phyloP scores from a whole-genome alignment of 2,113 vertebrate species.

The Megaleporinus macrocephalus region DNA sequence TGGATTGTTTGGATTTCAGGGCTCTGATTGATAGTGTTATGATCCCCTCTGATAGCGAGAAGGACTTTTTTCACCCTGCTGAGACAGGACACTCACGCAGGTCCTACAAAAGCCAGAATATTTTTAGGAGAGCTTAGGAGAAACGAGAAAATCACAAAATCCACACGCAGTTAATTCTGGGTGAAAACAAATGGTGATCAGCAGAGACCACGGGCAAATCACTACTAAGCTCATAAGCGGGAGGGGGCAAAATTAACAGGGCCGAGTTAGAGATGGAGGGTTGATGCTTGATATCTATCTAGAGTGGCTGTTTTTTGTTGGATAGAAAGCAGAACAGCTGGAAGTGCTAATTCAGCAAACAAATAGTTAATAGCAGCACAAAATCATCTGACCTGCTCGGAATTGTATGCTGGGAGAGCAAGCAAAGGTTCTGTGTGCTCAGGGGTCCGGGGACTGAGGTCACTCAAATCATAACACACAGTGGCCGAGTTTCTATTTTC shows the following conservation, averaged over 20 bases:
- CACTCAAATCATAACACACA: not conserved
- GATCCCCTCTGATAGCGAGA: conserved; percentile 37
- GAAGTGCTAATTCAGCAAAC: not conserved
- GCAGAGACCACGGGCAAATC: not conserved
- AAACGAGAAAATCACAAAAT: not conserved
- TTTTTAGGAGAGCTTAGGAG: not conserved
- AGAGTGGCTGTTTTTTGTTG: not conserved
- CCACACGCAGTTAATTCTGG: not conserved
- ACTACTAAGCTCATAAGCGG: not conserved
- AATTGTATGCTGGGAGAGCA: not conserved
- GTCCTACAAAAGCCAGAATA: not conserved
- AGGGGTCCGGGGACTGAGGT: not conserved
- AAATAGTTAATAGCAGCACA: not conserved
- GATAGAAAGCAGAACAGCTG: not conserved
- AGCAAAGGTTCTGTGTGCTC: not conserved
- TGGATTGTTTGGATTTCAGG: conserved; percentile 54
- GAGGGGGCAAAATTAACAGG: not conserved
- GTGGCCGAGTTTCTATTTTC: not conserved
- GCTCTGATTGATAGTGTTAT: conserved; percentile 57
- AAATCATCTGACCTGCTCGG: not conserved
- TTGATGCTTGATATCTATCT: no score
- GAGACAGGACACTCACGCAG: not conserved
- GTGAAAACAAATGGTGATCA: not conserved
- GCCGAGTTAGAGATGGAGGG: not conserved
- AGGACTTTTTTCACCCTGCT: conserved; percentile 7